A percentile compares a stretch with the other conserved stretches of the same genome.
Conservation (phyloP, 2,113 vertebrate genomes). For the Lophius piscatorius region DNA sequence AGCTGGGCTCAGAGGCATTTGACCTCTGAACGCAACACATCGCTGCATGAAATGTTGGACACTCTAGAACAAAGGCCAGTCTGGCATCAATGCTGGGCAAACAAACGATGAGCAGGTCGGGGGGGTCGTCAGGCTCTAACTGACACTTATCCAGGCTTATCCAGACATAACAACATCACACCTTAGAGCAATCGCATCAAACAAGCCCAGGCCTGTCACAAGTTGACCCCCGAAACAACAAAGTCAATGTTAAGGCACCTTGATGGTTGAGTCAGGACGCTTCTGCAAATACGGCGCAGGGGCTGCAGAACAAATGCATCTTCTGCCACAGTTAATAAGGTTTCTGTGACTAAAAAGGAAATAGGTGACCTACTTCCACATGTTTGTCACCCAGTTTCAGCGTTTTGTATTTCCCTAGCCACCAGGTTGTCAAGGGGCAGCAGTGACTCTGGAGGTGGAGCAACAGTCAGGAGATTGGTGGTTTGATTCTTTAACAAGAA, state of each 20-base stretch:
- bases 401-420: neutral
- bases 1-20: slow-evolving; percentile 28
- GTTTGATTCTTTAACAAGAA: neutral
- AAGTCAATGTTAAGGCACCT: slow-evolving; percentile 2
- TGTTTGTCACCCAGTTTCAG: slow-evolving; percentile 39
- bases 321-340: slow-evolving; percentile 2
- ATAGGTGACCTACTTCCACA: slow-evolving; percentile 39
- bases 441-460: too few species aligned
- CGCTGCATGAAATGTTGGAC: slow-evolving; percentile 12
- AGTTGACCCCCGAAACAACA: slow-evolving; percentile 28
- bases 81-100: slow-evolving; percentile 13
- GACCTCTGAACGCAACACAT: slow-evolving; percentile 4
- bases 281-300: slow-evolving; percentile 34
- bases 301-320: neutral
- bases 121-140: slow-evolving; percentile 14
- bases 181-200: slow-evolving; percentile 38
- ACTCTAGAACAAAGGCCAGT: slow-evolving; percentile 42
- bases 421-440: slow-evolving; percentile 4
- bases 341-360: slow-evolving; percentile 22
- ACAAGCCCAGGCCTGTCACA: slow-evolving; percentile 56
- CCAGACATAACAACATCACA: slow-evolving; percentile 52
- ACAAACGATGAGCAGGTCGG: neutral
- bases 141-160: slow-evolving; percentile 39
- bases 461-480: neutral
- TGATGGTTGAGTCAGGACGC: neutral